Conservation (phyloP, 1,140 invertebrate species). For the Helicoverpa zea region DNA sequence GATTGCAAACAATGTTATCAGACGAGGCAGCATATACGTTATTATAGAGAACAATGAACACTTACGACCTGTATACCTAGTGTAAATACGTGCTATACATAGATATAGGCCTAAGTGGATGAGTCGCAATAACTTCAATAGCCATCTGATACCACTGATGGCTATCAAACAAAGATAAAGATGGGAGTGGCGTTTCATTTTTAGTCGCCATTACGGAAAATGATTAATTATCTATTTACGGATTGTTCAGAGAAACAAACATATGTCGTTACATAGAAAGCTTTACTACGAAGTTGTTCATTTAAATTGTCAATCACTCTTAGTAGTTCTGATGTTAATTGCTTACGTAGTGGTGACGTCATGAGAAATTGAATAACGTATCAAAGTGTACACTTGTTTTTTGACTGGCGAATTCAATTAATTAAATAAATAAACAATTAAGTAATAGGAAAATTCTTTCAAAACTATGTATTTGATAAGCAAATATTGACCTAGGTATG, state of each 20-base stretch:
- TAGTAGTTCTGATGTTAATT: constrained; percentile 23
- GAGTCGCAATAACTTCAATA: constrained; percentile 5
- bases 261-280: neutral
- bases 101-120: constrained; percentile 23
- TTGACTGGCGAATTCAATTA: constrained; percentile 10
- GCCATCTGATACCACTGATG: constrained; percentile 32
- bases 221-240: constrained; percentile 8
- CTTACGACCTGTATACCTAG: constrained; percentile 1
- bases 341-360: neutral
- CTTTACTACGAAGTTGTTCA: neutral
- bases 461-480: neutral
- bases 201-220: constrained; percentile 30
- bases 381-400: neutral
- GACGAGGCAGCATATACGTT: constrained; percentile 15
- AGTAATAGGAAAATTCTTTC: neutral
- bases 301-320: constrained; percentile 13
- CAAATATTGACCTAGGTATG: neutral
- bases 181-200: constrained; percentile 19
- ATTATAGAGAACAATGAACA: constrained; percentile 40
- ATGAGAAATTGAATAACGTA: constrained; percentile 16
- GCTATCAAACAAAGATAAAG: constrained; percentile 31
- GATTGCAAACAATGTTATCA: constrained; percentile 37
- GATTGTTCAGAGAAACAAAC: neutral
- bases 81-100: constrained; percentile 19
- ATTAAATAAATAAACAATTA: neutral